Base-by-base conservation (phyloP, 2,888 invertebrate species). In the Xylocampa areola region DNA sequence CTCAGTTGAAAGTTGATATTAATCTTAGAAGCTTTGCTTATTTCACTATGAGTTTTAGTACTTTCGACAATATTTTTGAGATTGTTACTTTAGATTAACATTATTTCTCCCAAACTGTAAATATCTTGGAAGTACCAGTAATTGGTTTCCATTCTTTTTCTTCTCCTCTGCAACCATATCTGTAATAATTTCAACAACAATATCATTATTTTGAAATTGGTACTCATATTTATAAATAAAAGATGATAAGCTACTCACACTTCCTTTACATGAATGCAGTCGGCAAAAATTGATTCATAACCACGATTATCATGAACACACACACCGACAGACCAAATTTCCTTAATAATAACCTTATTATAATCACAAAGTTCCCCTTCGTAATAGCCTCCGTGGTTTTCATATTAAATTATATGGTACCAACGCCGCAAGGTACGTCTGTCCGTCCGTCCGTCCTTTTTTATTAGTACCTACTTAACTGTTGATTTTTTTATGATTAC, bases 401-500 rank as follows among this genome's bases (percentile, higher is more conserved):
- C 72, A 66, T 64, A 63, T 60, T 45, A 76, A 76, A 76, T 78
- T 78, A 73, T 66, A 78, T 48, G 62, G 68, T 76, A 17, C 37
- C 36, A 44, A 32, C 49, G 73, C 76, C 78, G 74, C 71, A 43
- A 62, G 73, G 61, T 60, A 64, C 49, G 72, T 68, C 65, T 57
- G 68, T 63, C 53, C 45, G 47, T 58, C 48, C 32, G 45, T 45
- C 35, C 53, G 35, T 64, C 60, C 59, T 77, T 74, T 76, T 77
- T 75, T 77, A 69, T 72, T 75, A 69, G 72, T 77, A 69, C 75
- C 77, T 74, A 77, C 72, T 75, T 71, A 71, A 49, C 54, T 58
- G 30, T 35, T 41, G 17, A 13, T 57, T 55, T 70, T 66, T 63
- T 64, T 50, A 16, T 60, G 47, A 65, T 60, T 48, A 60, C 23